Evolutionary conservation across 2,797 vertebrate species (phyloP).

Genomic region (Heliangelus exortis): DNA sequence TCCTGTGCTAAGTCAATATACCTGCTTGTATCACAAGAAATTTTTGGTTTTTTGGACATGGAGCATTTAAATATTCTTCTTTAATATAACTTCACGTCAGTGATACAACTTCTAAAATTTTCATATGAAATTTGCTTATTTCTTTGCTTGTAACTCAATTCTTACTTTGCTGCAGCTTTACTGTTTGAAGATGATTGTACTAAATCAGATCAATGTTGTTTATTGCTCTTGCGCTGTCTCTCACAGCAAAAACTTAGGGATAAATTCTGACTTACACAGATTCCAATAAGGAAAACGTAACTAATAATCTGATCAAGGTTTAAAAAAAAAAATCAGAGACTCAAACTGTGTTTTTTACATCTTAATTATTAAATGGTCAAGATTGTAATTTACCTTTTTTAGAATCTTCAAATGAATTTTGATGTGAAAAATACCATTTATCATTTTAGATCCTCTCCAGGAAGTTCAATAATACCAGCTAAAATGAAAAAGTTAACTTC

Average conservation of each 20-base stretch:
- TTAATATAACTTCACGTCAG: neutral
- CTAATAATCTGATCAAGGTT: neutral
- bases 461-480: neutral
- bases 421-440: neutral
- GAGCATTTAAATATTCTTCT: neutral
- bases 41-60: neutral
- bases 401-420: neutral
- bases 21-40: neutral
- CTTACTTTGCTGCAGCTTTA: neutral
- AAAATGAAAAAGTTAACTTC: neutral
- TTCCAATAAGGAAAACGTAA: neutral
- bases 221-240: neutral
- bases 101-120: neutral
- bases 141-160: neutral
- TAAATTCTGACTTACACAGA: neutral
- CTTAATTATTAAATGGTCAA: neutral
- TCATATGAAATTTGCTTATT: neutral
- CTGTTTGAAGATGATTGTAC: neutral
- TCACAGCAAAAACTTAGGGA: neutral
- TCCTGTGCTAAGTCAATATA: neutral
- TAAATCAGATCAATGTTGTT: neutral
- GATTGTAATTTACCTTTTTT: neutral
- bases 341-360: neutral
- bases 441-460: neutral
- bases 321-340: neutral